Evolutionary conservation across 2,113 vertebrate species (phyloP).

Genomic region (Candoia aspera): DNA sequence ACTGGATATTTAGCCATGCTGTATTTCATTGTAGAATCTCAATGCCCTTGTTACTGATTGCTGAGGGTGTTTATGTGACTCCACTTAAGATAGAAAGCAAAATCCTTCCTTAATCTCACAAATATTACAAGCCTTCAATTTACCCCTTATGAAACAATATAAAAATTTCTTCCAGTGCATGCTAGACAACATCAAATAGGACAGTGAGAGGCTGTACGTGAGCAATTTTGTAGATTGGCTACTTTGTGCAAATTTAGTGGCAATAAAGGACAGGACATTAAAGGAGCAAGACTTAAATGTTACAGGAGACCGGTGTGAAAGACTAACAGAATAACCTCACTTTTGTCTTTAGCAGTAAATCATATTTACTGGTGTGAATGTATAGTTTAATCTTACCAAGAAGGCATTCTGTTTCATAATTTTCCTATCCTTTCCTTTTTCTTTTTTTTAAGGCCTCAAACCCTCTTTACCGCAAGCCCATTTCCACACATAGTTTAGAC

Average conservation of each 20-base stretch:
- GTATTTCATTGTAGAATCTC: background rate
- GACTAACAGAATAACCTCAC: background rate
- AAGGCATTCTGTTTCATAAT: background rate
- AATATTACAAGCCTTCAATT: background rate
- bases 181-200: background rate
- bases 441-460: constrained; percentile 86
- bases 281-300: background rate
- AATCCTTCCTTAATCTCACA: background rate
- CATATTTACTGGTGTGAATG: background rate
- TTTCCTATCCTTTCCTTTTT: constrained; percentile 5
- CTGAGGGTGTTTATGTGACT: background rate
- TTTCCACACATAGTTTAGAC: constrained; percentile 84
- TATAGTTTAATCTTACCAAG: constrained; percentile 5
- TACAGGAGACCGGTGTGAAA: background rate
- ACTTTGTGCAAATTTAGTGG: background rate
- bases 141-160: background rate
- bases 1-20: background rate
- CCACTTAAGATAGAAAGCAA: background rate
- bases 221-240: background rate
- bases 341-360: background rate
- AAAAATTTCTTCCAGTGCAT: background rate
- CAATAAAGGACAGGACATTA: background rate
- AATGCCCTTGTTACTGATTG: background rate
- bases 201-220: background rate
- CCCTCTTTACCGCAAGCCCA: constrained; percentile 92